Evolutionary conservation across 2,888 invertebrate genomes (phyloP).

Genomic region (Microlaimidae sp.): DNA sequence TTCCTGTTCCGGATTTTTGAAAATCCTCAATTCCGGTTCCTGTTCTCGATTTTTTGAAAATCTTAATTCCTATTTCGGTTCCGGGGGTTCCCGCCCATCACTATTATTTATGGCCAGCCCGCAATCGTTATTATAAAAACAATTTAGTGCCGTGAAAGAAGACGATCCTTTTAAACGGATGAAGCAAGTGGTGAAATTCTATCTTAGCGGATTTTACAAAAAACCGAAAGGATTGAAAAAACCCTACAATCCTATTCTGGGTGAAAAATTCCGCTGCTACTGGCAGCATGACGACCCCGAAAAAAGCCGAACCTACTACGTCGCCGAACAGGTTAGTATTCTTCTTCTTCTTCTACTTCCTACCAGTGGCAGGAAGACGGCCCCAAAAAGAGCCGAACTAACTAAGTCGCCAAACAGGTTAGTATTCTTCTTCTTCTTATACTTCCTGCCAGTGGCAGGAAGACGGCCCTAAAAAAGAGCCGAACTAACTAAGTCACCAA

Average conservation of each 20-base stretch:
- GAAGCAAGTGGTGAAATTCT: slow-evolving; percentile 69
- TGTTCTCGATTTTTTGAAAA: too few relatives aligned
- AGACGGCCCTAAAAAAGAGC: slow-evolving; percentile 49
- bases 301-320: slow-evolving; percentile 68
- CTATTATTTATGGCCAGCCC: neutral
- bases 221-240: slow-evolving; percentile 87
- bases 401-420: too few relatives aligned
- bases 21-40: too few relatives aligned
- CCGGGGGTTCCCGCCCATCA: neutral
- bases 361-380: too few relatives aligned
- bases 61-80: too few relatives aligned
- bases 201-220: slow-evolving; percentile 75
- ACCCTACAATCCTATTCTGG: slow-evolving; percentile 83
- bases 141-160: slow-evolving; percentile 55
- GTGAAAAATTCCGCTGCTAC: slow-evolving; percentile 74
- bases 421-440: too few relatives aligned
- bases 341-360: too few relatives aligned
- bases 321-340: slow-evolving; percentile 63
- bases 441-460: slow-evolving; percentile 80
- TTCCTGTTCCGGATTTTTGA: too few relatives aligned
- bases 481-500: slow-evolving; percentile 80
- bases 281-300: slow-evolving; percentile 57
- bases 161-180: slow-evolving; percentile 78
- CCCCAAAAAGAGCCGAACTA: too few relatives aligned
- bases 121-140: neutral